Base-by-base conservation (phyloP, 2,113 vertebrate species). In the Desmodus rotundus region DNA sequence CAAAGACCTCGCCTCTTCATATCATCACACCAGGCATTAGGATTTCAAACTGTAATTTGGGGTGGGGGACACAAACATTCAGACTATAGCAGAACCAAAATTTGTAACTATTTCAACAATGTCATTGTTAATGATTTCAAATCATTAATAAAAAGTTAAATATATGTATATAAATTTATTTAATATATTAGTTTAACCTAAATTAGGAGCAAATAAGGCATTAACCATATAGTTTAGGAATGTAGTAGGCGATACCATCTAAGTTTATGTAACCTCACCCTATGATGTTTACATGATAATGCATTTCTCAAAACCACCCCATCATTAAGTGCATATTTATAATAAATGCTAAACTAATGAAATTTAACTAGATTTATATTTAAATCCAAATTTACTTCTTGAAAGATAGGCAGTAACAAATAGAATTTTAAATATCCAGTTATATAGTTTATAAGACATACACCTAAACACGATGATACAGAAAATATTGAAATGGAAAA, bases 351-450 rank as follows among this genome's bases (percentile, higher is more conserved):
- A 89, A 70, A 17, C 28, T 14, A 78, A 33, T 15, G 24, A 70
- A 54, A 78, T 22, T 52, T 54, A 80, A 80, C 15, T 80, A 68
- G n/a, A 70, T 90, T 54, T 81, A 70, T 65, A 45, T 91, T 93
- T 89, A 89, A 89, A 85, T 95, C 63, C 88, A 68, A 89, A 89
- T 92, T 68, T 91, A 85, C 24, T 15, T 91, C 28, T 93, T 92
- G 80, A 89, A 89, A 95, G n/a, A 47, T 38, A 78, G 28, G 13
- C 16, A 8, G 38, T 50, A 84, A 88, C 38, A 95, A 92, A 85
- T 52, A 38, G 10, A 24, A 89, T 81, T 88, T 84, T 3, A 54
- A 61, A 95, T 88, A 85, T 88, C 7, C 12, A 80, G 20, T 84
- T 88, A 80, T 43, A 47, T 80, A n/a, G 8, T 28, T 81, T 74